These are phyloP conservation scores for Bos indicus DNA, from an alignment of 2,113 vertebrate genomes.

Conservation along the genomic window DNA sequence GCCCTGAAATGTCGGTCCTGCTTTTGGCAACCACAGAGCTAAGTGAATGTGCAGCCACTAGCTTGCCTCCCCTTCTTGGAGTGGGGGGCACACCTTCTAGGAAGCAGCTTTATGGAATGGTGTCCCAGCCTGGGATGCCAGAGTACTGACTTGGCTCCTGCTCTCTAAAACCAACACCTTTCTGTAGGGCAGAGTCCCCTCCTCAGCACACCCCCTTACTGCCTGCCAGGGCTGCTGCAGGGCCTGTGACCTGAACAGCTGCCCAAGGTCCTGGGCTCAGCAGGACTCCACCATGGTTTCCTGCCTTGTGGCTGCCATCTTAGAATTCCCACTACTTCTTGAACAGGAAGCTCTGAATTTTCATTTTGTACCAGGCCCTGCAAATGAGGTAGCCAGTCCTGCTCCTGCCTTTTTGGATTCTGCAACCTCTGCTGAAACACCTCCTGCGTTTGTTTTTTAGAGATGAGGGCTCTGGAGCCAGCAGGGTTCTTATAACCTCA, in stretches of 20 bases:
- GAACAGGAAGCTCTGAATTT: neutral
- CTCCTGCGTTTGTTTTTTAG: neutral
- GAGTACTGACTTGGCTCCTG: neutral
- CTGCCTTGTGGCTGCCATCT: neutral
- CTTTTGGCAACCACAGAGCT: neutral
- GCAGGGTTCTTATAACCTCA: neutral
- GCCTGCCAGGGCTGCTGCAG: neutral
- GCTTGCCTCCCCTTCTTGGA: neutral
- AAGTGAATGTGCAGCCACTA: neutral
- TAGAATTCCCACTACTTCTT: neutral
- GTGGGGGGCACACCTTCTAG: neutral
- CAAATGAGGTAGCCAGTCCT: neutral
- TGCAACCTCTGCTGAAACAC: neutral
- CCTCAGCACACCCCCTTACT: too few species aligned
- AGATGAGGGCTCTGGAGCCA: neutral
- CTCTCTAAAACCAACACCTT: neutral
- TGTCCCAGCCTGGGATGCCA: neutral
- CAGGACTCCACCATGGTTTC: neutral
- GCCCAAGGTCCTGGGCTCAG: accelerated
- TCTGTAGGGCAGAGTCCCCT: neutral
- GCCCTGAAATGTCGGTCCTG: neutral
- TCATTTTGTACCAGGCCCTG: neutral
- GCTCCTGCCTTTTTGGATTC: neutral
- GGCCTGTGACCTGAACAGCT: accelerated
- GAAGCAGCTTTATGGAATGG: neutral